Base-by-base conservation (phyloP, 2,888 invertebrate species). In the Pterostichus madidus region DNA sequence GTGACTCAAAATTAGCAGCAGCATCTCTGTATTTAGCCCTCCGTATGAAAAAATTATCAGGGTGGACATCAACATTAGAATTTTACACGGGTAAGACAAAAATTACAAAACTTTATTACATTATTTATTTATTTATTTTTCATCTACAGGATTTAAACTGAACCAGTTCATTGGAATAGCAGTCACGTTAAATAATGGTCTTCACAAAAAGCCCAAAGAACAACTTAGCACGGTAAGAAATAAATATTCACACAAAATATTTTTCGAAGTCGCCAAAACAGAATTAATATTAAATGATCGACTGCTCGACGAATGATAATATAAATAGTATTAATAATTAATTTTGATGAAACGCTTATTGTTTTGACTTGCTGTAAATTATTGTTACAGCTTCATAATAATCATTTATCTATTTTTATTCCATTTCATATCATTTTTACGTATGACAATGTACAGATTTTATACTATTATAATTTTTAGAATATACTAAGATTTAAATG, bases 211-310 rank as follows among this genome's bases (percentile, higher is more conserved):
- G 87, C 94, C 94, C n/a, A 94, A 94, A 87, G 93, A 94, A 44
- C 94, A 95, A 83, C 92, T 97, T 85, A 94, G 94, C 91, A 98
- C 98, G 39, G 95, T 98, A 80, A 92, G 95, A 85, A 96, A 95
- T 90, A 99, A 99, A 91, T 99, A 99, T 89, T 97, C 97, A 3
- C 98, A 99, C 90, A 94, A 94, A 87, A 96, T 98, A 88, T 98
- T 98, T 91, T 97, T 96, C 89, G 96, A 97, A 92, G 98, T 98
- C 83, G 97, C 98, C 84, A 96, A 96, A 90, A 93, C 95, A 84
- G 94, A 96, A 24, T 91, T 96, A 39, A 87, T 93, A 85, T 88
- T 89, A 44, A 89, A 88, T 78, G 87, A 88, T 53, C 46, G 44
- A 64, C 32, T 83, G 49, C 52, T 77, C n/a, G 52, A 83, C 46